Evolutionary conservation across 2,888 invertebrate genomes (phyloP), one percentile per base, ranked within the genome.

Genomic region (Andrena trimmerana): DNA sequence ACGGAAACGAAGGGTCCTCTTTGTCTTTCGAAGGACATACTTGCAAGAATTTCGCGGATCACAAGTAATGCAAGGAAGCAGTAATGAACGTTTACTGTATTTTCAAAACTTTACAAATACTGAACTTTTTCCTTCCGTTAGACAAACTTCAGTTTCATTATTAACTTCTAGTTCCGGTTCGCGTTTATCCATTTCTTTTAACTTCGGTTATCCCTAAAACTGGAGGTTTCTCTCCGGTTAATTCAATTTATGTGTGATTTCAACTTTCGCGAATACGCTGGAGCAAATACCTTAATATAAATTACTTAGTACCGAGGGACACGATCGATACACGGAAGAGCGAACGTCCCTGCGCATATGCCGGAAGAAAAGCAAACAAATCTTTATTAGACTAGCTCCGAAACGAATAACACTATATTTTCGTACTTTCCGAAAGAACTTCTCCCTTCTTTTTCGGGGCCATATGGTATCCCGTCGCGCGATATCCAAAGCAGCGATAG

Each of bases 311-410:
- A 73, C 66, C 36, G 31, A 10, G 24, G 2, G 10, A 8, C 16
- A 2, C 6, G 36, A 60, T 72, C 72, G 66, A 72, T 77, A 27
- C 42, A 5, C 57, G 27, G 48, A 63, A 48, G 36, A 20, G 20
- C 31, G 6, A 27, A 57, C 65, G 20, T 20, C 10, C 59, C 50
- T 33, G 20, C 73, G 31, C 20, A 16, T 72, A 77, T 50, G 29
- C 27, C 8, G 42, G 13, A 52, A 73, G 36, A 42, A 78, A 73
- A 60, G 73, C 67, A 67, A 67, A 73, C 52, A 78, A 74, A 66
- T 73, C 8, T 78, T 66, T 72, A 73, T 73, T 52, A 42, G 29
- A 59, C 33, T 7, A 24, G 20, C 29, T 24, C 10, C 13, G 36
- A 52, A 69, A 62, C 50, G 33, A 59, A 50, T 20, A 20, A 59